These are phyloP conservation scores for Orycteropus afer DNA, from an alignment of 2,113 vertebrate genomes.

Conservation along the genomic window DNA sequence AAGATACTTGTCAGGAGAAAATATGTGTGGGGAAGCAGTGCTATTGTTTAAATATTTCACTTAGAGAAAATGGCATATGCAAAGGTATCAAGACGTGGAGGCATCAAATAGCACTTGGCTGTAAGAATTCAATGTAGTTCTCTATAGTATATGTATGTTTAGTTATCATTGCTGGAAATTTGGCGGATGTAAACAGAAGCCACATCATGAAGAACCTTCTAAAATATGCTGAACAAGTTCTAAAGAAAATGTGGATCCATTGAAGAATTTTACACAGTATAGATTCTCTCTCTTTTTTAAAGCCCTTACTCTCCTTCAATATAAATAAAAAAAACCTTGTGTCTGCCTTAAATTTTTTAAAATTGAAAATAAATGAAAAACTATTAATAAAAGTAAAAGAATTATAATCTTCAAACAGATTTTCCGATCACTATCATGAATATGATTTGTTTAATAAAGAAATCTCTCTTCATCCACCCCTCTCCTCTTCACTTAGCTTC, in stretches of 20 bases:
- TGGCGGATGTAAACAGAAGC: background rate
- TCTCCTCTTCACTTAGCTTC: background rate
- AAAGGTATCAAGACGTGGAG: background rate
- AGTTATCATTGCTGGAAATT: background rate
- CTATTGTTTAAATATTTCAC: background rate
- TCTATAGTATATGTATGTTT: background rate
- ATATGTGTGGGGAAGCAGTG: background rate
- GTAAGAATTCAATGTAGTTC: background rate
- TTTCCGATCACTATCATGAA: background rate
- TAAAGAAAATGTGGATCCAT: background rate
- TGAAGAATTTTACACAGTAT: background rate
- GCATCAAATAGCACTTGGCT: background rate
- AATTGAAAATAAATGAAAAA: slow-evolving; percentile 8
- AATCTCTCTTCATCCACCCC: background rate
- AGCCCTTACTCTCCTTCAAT: background rate
- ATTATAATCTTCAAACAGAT: background rate
- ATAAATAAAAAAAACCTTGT: background rate
- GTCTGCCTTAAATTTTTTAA: background rate
- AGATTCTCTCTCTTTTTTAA: background rate
- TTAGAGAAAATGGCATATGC: background rate
- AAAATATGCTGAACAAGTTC: background rate
- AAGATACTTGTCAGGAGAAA: background rate
- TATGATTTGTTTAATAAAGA: background rate
- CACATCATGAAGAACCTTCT: background rate
- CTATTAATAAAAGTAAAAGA: background rate